Base-by-base conservation (phyloP, 2,888 invertebrate genomes). In the Prostheceraeus crozeri region DNA sequence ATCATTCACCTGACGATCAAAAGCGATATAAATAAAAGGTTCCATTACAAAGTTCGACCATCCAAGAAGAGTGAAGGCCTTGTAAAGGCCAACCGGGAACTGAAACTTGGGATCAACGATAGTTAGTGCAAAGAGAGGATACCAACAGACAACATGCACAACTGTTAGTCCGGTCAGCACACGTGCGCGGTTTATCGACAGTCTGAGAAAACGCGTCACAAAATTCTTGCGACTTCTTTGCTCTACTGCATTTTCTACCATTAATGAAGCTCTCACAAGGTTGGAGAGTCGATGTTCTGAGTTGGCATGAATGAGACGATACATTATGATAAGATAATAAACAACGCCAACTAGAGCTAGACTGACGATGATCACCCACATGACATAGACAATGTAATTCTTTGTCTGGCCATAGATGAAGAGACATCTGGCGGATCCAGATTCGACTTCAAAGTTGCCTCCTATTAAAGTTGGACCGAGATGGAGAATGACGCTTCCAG, bases 381-480 rank as follows among this genome's bases (percentile, higher is more conserved):
- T 75, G 8, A 71, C 67, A 63, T 75, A 68, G 11, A 74, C 74
- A 1, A 76, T 71, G 57, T 75, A 75, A 48, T 73, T 73, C 25
- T 72, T 72, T 23, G 72, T 69, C 45, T 71, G 68, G 16, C 75
- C 75, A 27, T 73, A 68, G 30, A 68, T 66, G 64, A 75, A 76
- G 16, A 74, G 68, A 62, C 75, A 76, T 65, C 70, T 74, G 4
- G 75, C 75, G 27, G 74, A 73, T 33, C 72, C 69, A 65, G 70
- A 73, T 4, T 75, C 74, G 25, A 75, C 72, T 33, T 72, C 69
- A 65, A 75, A 74, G 65, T 73, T 70, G 23, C 75, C 76, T 2
- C 75, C 76, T 30, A 76, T 75, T 21, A 76, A 68, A 19, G 76
- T 76, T 35, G 76, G 76, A 16, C 76, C 76, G 31, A 76, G 68